Conservation (phyloP, 1,140 invertebrate genomes). For the Rhopalosiphum padi region DNA sequence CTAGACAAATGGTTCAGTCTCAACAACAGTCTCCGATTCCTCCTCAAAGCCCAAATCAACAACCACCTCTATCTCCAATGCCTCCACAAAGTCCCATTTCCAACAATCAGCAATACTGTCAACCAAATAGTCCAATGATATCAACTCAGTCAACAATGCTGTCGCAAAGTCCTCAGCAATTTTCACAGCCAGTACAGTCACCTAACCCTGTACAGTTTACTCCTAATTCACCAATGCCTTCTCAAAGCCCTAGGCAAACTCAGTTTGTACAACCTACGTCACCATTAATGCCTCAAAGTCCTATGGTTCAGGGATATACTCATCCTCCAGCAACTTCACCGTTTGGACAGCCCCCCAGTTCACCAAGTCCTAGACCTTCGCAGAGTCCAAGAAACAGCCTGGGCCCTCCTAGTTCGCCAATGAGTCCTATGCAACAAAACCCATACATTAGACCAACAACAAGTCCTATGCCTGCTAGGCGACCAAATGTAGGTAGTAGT, state of each 20-base stretch:
- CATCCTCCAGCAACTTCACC: conserved; percentile 55
- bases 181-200: conserved; percentile 59
- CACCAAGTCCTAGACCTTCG: conserved; percentile 56
- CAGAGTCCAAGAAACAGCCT: conserved; percentile 47
- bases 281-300: conserved; percentile 70
- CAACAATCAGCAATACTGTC: conserved; percentile 65
- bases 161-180: conserved; percentile 67
- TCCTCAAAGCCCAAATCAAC: conserved; percentile 55
- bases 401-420: conserved; percentile 58
- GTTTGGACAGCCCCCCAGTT: conserved; percentile 58
- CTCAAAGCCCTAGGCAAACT: conserved; percentile 62
- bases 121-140: conserved; percentile 64
- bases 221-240: conserved; percentile 66
- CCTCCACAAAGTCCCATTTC: conserved; percentile 59
- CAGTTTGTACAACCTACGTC: conserved; percentile 70
- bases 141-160: conserved; percentile 68
- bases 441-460: conserved; percentile 49
- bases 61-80: conserved; percentile 56
- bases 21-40: conserved; percentile 50
- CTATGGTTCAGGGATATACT: conserved; percentile 65
- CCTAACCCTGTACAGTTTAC: conserved; percentile 59
- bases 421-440: conserved; percentile 59
- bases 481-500: conserved; percentile 54
- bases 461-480: conserved; percentile 58
- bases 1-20: conserved; percentile 44